phyloP scores from a whole-genome alignment of 1,140 invertebrate genomes.

The Neodiprion fabricii region DNA sequence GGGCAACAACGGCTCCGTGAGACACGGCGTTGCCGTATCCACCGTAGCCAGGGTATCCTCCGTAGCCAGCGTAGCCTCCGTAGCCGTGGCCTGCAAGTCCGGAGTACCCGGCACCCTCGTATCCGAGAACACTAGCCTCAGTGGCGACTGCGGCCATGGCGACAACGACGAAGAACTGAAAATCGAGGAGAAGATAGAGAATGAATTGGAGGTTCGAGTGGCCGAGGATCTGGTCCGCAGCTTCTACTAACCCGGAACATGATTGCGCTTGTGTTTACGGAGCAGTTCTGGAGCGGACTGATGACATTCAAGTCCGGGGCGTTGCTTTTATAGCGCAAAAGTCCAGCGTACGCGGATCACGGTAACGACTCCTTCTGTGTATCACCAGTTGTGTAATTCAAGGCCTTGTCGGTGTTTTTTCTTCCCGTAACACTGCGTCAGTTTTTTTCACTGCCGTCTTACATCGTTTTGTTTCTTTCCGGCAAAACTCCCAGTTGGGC shows the following conservation, averaged over 20 bases:
- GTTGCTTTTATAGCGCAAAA: constrained; percentile 42
- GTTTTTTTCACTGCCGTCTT: not conserved
- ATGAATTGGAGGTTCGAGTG: not conserved
- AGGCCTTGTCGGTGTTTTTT: constrained; percentile 44
- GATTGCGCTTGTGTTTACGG: constrained; percentile 36
- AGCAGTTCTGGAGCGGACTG: constrained; percentile 33
- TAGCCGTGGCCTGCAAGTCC: constrained; percentile 18
- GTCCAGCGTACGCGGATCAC: constrained; percentile 29
- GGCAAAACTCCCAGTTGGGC: not conserved
- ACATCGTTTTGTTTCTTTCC: not conserved
- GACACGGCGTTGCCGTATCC: constrained; percentile 24
- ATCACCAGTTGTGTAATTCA: constrained; percentile 49
- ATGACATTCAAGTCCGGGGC: constrained; percentile 33
- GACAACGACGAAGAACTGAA: constrained; percentile 37
- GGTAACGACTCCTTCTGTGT: constrained; percentile 20
- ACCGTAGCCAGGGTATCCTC: constrained; percentile 18
- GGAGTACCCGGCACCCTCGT: constrained; percentile 34
- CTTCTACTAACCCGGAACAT: constrained; percentile 24
- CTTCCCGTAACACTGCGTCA: constrained; percentile 32
- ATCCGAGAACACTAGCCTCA: constrained; percentile 36
- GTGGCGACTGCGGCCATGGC: constrained; percentile 34
- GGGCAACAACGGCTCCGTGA: constrained; percentile 20
- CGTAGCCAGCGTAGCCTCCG: constrained; percentile 12
- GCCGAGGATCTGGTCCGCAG: no score
- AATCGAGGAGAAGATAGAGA: constrained; percentile 14